Conservation (phyloP, 2,888 invertebrate species). For the Heliconius aoede region DNA sequence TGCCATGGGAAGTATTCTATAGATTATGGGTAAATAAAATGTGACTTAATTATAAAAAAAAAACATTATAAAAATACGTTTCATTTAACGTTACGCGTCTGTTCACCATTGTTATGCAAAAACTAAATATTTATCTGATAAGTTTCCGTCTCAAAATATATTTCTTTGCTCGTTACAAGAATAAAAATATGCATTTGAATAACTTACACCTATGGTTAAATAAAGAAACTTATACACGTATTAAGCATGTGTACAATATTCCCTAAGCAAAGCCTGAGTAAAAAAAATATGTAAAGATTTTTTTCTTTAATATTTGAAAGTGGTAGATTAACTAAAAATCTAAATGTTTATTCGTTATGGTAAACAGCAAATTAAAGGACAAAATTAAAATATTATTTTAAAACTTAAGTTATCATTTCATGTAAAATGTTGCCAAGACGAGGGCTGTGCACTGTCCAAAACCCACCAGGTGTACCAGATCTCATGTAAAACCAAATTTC, state of each 20-base stretch:
- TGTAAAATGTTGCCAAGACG: no score
- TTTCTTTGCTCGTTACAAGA: neutral
- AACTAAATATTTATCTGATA: conserved; percentile 5
- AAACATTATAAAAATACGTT: neutral
- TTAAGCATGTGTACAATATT: neutral
- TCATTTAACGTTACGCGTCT: neutral
- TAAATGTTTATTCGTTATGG: no score
- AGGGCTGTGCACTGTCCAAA: no score
- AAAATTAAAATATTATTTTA: no score
- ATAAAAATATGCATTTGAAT: neutral
- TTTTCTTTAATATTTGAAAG: no score
- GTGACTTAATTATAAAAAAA: no score
- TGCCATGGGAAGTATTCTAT: neutral
- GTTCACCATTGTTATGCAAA: neutral
- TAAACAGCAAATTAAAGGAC: no score
- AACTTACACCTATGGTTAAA: neutral
- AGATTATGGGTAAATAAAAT: neutral
- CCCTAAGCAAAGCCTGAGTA: neutral
- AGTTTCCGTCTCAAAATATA: neutral
- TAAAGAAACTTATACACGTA: conserved; percentile 9
- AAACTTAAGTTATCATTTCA: no score
- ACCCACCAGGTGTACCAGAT: no score
- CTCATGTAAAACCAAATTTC: no score
- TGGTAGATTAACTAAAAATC: no score
- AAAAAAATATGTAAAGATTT: no score